Conservation (phyloP, 2,797 vertebrate species). For the Intellagama lesueurii region DNA sequence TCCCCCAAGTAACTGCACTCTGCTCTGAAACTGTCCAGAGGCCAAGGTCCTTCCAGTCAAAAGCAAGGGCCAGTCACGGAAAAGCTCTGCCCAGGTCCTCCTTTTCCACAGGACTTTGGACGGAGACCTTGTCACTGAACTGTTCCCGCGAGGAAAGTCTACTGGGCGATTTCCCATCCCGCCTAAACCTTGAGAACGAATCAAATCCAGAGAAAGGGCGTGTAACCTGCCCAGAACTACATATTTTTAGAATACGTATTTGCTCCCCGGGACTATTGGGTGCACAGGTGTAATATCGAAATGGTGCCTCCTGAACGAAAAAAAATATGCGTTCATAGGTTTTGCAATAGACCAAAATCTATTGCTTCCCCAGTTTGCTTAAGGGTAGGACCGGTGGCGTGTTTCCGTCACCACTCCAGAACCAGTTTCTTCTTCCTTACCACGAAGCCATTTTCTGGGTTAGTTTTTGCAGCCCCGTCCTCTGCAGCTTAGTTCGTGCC, state of each 20-base stretch:
- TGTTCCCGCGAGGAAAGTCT: no score
- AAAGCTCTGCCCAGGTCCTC: not conserved
- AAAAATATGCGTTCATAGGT: not conserved
- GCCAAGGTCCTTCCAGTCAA: not conserved
- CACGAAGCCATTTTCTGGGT: not conserved
- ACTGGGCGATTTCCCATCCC: not conserved
- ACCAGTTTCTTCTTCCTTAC: not conserved
- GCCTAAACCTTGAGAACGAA: not conserved
- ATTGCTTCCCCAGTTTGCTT: not conserved
- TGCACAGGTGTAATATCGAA: not conserved
- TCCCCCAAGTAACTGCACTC: no score
- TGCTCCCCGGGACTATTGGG: not conserved
- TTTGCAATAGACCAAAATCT: not conserved
- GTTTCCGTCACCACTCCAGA: not conserved
- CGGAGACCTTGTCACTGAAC: not conserved
- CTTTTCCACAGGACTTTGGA: not conserved
- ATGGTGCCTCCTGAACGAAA: not conserved
- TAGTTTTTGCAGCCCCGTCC: not conserved
- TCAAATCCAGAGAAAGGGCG: not conserved
- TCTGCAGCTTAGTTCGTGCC: not conserved
- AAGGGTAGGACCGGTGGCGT: not conserved
- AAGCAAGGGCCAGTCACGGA: not conserved
- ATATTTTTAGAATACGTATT: not conserved
- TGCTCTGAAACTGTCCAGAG: no score
- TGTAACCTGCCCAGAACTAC: not conserved